Conservation (phyloP, 2,797 vertebrate species). For the Enteromius treurensis region DNA sequence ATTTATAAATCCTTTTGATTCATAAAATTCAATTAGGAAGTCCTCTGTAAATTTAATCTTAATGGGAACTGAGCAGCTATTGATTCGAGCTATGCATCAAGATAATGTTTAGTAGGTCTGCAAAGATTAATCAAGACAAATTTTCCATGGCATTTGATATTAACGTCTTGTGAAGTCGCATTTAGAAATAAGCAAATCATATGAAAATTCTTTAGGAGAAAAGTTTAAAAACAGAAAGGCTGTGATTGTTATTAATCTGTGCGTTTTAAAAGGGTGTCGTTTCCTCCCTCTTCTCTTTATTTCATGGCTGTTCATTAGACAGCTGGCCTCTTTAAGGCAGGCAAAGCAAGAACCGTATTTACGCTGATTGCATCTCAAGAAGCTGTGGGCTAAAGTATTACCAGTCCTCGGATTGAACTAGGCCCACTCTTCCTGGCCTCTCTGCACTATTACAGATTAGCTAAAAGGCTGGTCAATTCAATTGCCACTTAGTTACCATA, state of each 20-base stretch:
- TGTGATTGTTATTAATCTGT: background rate
- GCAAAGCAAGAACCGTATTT: constrained; percentile 6
- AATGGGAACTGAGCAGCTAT: background rate
- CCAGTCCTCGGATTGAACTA: constrained; percentile 28
- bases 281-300: constrained; percentile 9
- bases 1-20: constrained; percentile 21
- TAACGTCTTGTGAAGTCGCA: background rate
- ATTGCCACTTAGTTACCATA: constrained; percentile 41
- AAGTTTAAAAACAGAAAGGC: background rate
- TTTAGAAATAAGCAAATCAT: background rate
- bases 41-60: background rate
- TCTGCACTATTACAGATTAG: constrained; percentile 39
- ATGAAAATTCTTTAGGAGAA: background rate
- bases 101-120: background rate
- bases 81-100: constrained; percentile 1
- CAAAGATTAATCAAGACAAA: constrained; percentile 5
- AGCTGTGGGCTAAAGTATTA: constrained; percentile 21
- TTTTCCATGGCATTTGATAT: background rate
- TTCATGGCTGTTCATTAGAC: constrained; percentile 19
- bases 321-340: constrained; percentile 26
- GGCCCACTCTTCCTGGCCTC: constrained; percentile 23
- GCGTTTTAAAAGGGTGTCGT: constrained; percentile 12
- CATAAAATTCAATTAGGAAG: background rate
- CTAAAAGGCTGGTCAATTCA: constrained; percentile 37
- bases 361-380: constrained; percentile 28